Evolutionary conservation across 2,113 vertebrate genomes (phyloP), one percentile per base, ranked within the genome.

Genomic region (Orcinus orca): DNA sequence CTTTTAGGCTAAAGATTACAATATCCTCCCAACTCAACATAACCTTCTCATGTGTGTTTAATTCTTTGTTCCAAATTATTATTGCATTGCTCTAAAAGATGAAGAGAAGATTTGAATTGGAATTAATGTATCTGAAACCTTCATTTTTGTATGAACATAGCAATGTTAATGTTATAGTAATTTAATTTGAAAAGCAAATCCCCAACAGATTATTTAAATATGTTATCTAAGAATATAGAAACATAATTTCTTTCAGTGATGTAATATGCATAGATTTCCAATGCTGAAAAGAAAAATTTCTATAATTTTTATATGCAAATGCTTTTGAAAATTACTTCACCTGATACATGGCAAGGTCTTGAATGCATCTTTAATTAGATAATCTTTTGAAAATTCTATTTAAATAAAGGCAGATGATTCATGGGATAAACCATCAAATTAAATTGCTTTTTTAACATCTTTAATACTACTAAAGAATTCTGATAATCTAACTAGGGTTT

Each of bases 131-230:
- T 91, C 63, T 95, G 63, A 96, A 95, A 80, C 26, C 38, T 80
- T 95, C 73, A 91, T 73, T 98, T 95, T 89, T 86, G 8, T 70
- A 88, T 85, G 90, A 97, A 93, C 89, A 91, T 38, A 91, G 68
- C n/a, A 95, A 95, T 95, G 47, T 53, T 98, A 97, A 94, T 87
- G 74, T 80, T 96, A 95, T 7, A 97, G 83, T 96, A 95, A 97
- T 97, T 97, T 98, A 95, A 98, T 97, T 98, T 98, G 68, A 94
- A 97, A 98, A 95, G 9, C 21, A 97, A 94, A 97, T 96, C 88
- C 50, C 62, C 60, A 90, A 92, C 71, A 97, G 93, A 92, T 96
- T 84, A 53, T 96, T 98, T 96, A 97, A 97, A 92, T 96, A 90
- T 86, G 71, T 62, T 97, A 94, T 96, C 96, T 97, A 95, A 95